These are phyloP conservation scores for Gerris lacustris DNA, from an alignment of 2,888 invertebrate species.

Conservation along the genomic window DNA sequence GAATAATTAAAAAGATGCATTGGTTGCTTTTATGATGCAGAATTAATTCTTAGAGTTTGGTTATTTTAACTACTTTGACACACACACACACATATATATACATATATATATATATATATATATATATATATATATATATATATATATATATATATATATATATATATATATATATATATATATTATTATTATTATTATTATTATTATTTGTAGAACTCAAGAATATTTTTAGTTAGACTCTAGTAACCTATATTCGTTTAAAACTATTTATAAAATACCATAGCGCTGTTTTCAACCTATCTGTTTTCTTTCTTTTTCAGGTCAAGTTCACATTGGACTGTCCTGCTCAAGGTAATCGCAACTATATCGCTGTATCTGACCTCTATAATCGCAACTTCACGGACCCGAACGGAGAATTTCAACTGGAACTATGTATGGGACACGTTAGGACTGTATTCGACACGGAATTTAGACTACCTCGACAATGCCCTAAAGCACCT, in stretches of 20 bases:
- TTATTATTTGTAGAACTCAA: no score
- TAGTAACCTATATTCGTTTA: background rate
- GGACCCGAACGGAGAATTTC: constrained; percentile 67
- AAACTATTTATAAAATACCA: background rate
- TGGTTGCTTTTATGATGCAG: no score
- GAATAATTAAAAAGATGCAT: no score
- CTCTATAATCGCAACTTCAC: constrained; percentile 59
- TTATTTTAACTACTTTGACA: no score
- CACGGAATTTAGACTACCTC: constrained; percentile 52
- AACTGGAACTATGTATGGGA: constrained; percentile 64
- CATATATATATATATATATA: no score
- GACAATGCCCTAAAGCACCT: constrained; percentile 19
- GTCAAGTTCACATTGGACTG: constrained; percentile 53
- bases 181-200: no score
- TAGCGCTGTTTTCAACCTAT: background rate
- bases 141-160: no score
- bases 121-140: no score
- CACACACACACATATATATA: no score
- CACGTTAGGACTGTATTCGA: constrained; percentile 62
- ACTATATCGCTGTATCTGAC: constrained; percentile 58
- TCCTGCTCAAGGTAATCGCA: constrained; percentile 59
- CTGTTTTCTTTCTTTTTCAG: constrained; percentile 29
- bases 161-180: no score
- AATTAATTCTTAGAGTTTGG: no score
- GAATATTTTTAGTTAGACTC: no score